phyloP scores from a whole-genome alignment of 2,888 invertebrate species.

The Melieria crassipennis region DNA sequence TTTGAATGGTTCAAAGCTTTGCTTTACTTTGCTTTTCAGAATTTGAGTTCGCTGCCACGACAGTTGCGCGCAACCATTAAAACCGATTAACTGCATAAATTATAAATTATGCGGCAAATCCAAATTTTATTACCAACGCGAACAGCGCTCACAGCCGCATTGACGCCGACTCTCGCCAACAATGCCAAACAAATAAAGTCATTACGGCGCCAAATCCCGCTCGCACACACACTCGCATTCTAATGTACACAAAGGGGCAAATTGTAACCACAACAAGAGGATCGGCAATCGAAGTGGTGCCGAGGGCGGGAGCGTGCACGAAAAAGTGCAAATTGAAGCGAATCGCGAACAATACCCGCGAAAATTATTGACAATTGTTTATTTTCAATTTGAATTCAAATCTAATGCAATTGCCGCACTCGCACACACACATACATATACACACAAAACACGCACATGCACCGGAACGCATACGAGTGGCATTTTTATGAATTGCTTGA shows the following conservation, averaged over 20 bases:
- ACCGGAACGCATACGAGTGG: background rate
- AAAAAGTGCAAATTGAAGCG: constrained; percentile 21
- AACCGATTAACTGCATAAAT: constrained; percentile 64
- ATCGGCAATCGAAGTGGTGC: background rate
- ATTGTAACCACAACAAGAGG: background rate
- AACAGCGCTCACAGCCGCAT: constrained; percentile 31
- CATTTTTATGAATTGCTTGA: too few relatives aligned
- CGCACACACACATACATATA: background rate
- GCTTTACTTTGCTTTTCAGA: background rate
- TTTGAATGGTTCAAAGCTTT: background rate
- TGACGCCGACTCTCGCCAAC: constrained; percentile 20
- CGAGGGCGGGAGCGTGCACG: constrained; percentile 4
- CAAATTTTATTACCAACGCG: constrained; percentile 45
- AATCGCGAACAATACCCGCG: constrained; percentile 51
- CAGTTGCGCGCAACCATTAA: constrained; percentile 48
- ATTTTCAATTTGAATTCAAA: constrained; percentile 47
- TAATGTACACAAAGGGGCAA: background rate
- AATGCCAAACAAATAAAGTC: constrained; percentile 38
- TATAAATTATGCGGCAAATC: constrained; percentile 60
- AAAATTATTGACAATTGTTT: constrained; percentile 63
- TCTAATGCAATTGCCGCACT: constrained; percentile 37
- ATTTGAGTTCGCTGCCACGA: constrained; percentile 1
- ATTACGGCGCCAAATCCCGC: constrained; percentile 25
- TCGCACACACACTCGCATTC: background rate
- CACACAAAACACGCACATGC: background rate